Evolutionary conservation across 2,113 vertebrate genomes (phyloP), one percentile per base, ranked within the genome.

Genomic region (Eolophus roseicapilla): DNA sequence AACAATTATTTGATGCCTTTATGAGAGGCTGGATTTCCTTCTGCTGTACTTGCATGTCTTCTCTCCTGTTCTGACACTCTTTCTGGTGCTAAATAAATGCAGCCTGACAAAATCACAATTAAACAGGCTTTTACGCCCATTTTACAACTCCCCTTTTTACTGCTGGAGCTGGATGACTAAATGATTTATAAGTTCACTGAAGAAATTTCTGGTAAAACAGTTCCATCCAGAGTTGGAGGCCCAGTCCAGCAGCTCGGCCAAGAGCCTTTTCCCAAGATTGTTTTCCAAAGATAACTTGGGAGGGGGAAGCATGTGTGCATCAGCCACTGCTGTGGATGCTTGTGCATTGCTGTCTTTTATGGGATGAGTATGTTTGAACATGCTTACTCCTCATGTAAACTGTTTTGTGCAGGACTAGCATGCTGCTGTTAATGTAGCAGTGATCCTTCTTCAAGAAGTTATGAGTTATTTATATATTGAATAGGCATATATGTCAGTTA

Each of bases 401-500:
- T 35, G n/a, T 84, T 78, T n/a, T 52, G n/a, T 59, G 14, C 16
- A 33, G 68, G 33, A 37, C 81, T 39, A 17, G 4, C n/a, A 18
- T 2, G 7, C 47, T 76, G 44, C 76, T 69, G 19, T 53, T 91
- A 23, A 75, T 76, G 41, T 35, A 78, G 80, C 50, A 24, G 19
- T 46, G 69, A 85, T 84, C 75, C 71, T 63, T 82, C 52, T 65
- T 95, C 31, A 27, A 84, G 84, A 92, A 82, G 29, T 74, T 76
- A 62, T 2, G 68, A 85, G 59, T 91, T 88, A 82, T 75, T 90
- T 67, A 19, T 90, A 25, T 82, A 29, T 94, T 94, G 95, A 94
- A 93, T 76, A 90, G 60, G 35, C 41, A 59, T 92, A 39, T 41
- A 3, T 91, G 67, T 3, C 7, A 87, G 80, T 97, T 97, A 96